A percentile compares a stretch with the other conserved stretches of the same genome.
Conservation (phyloP, 2,888 invertebrate genomes). For the Heteropelma amictum region DNA sequence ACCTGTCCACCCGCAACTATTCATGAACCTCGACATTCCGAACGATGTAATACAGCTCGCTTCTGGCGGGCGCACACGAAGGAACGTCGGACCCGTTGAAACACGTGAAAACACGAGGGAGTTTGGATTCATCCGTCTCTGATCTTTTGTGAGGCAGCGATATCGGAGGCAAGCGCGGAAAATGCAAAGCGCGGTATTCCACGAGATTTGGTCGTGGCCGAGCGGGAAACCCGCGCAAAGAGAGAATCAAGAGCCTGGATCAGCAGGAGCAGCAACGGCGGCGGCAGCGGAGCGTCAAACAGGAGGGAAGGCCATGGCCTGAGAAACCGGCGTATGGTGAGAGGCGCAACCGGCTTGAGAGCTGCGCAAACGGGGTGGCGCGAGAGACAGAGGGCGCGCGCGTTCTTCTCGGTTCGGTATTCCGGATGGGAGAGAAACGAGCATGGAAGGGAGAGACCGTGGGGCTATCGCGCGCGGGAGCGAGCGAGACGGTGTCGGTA, state of each 20-base stretch:
- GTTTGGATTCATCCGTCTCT: neutral
- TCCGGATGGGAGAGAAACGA: constrained; percentile 54
- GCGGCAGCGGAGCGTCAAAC: constrained; percentile 30
- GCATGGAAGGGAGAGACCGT: constrained; percentile 11
- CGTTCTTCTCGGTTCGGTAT: constrained; percentile 18
- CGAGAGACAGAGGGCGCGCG: constrained; percentile 47
- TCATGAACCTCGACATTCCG: too few relatives aligned
- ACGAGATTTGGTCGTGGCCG: constrained; percentile 11
- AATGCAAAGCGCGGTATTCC: neutral
- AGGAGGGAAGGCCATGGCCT: constrained; percentile 40
- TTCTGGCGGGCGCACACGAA: too few relatives aligned
- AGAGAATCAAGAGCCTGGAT: neutral
- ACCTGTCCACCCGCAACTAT: too few relatives aligned
- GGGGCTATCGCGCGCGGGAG: neutral
- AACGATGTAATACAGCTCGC: too few relatives aligned
- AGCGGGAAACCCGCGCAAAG: constrained; percentile 37
- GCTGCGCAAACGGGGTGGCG: constrained; percentile 40
- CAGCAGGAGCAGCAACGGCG: constrained; percentile 40
- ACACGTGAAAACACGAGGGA: neutral
- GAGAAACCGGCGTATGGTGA: neutral
- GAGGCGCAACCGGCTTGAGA: constrained; percentile 7
- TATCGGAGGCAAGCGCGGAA: neutral
- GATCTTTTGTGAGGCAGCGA: neutral
- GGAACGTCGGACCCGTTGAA: too few relatives aligned
- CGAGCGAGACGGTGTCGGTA: neutral